Conservation (phyloP, 2,797 vertebrate genomes). For the Tenualosa thibaudeaui region DNA sequence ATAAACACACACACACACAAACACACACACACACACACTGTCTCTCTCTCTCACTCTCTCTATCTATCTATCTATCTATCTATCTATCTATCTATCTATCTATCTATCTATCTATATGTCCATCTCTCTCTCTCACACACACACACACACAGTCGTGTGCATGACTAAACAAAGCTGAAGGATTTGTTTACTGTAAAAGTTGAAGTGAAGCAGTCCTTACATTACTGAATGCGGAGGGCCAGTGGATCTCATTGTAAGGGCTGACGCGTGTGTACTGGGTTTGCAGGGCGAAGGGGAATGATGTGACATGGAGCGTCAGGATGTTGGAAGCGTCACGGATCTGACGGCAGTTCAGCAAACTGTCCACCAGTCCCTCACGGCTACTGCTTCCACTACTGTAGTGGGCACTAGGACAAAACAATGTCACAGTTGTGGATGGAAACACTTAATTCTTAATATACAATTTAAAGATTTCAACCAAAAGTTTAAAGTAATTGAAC, state of each 20-base stretch:
- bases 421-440: too few species aligned
- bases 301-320: conserved; percentile 92
- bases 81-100: too few species aligned
- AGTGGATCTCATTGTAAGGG: conserved; percentile 98
- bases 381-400: conserved; percentile 70
- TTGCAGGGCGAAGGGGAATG: conserved; percentile 93
- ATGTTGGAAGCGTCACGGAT: conserved; percentile 92
- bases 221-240: conserved; percentile 88
- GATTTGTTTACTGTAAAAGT: background rate
- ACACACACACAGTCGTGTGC: background rate
- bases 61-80: too few species aligned
- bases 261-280: conserved; percentile 93
- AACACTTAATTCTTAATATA: too few species aligned
- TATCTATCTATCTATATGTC: too few species aligned
- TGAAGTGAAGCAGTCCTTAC: conserved; percentile 65
- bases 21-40: too few species aligned
- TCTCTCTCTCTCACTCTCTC: too few species aligned
- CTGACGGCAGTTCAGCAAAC: conserved; percentile 89
- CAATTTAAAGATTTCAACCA: too few species aligned
- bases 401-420: conserved; percentile 2
- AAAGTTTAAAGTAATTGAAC: too few species aligned
- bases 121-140: background rate
- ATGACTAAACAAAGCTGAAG: background rate
- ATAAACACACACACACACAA: background rate
- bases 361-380: conserved; percentile 83